phyloP scores from a whole-genome alignment of 1,140 invertebrate species.

The Eriosoma lanigerum region DNA sequence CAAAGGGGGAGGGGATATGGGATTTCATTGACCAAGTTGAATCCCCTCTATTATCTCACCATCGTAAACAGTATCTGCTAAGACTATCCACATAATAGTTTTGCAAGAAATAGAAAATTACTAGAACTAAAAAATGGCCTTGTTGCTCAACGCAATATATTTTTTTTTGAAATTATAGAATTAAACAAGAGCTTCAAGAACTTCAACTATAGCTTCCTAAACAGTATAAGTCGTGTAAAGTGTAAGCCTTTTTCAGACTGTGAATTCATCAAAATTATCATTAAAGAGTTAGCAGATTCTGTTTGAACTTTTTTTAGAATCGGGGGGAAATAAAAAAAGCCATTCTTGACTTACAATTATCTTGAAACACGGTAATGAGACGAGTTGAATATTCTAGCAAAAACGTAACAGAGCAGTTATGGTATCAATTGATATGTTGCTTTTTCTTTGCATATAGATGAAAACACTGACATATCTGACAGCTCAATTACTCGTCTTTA shows the following conservation, averaged over 20 bases:
- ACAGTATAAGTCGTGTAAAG: not conserved
- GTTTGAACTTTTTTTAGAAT: not conserved
- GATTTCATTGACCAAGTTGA: no score
- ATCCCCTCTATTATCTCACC: no score
- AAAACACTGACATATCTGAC: not conserved
- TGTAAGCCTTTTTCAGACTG: not conserved
- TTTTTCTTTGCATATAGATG: not conserved
- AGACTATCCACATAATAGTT: not conserved
- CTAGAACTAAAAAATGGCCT: not conserved
- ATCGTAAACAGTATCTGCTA: no score
- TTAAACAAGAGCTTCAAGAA: no score
- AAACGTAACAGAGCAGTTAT: not conserved
- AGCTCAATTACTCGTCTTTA: not conserved
- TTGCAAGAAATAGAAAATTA: not conserved
- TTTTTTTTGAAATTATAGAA: constrained; percentile 4
- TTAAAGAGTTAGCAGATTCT: not conserved
- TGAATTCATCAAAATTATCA: not conserved
- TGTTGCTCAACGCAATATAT: not conserved
- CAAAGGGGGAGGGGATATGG: no score
- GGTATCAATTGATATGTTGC: not conserved
- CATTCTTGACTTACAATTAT: constrained; percentile 4
- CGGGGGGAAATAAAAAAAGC: not conserved
- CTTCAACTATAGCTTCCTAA: not conserved
- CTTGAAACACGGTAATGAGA: constrained; percentile 12
- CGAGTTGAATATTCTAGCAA: not conserved